A percentile compares a stretch with the other conserved stretches of the same genome.
Conservation (phyloP, 2,797 vertebrate genomes). For the Cottoperca gobio region DNA sequence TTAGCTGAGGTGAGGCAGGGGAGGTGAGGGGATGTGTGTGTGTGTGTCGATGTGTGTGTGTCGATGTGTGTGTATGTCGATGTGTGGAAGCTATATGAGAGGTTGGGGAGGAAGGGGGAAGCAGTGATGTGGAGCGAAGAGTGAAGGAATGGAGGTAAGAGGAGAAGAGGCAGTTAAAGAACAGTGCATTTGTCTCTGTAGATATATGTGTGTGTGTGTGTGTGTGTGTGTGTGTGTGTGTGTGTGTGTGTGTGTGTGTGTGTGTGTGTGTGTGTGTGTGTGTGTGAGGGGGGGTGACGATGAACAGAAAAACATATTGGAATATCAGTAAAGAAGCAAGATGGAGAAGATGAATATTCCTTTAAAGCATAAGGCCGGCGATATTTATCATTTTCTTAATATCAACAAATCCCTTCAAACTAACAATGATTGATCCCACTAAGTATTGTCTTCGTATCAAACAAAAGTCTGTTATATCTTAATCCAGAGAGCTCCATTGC, state of each 20-base stretch:
- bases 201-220: constrained; percentile 9
- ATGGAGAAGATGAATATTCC: not conserved
- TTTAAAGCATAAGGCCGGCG: not conserved
- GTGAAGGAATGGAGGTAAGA: constrained; percentile 42
- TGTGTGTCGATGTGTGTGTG: no score
- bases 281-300: not conserved
- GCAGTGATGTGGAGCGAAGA: constrained; percentile 44
- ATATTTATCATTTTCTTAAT: not conserved
- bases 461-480: not conserved
- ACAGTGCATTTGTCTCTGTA: constrained; percentile 21
- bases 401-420: not conserved
- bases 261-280: constrained; percentile 4
- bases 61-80: constrained; percentile 11
- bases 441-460: not conserved
- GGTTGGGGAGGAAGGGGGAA: not conserved
- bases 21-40: not conserved
- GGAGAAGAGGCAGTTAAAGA: constrained; percentile 34
- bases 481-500: not conserved
- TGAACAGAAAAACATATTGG: constrained; percentile 8
- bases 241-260: constrained; percentile 5
- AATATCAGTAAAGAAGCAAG: not conserved
- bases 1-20: not conserved
- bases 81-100: constrained; percentile 34
- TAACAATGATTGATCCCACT: not conserved
- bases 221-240: not conserved